Evolutionary conservation across 1,140 invertebrate genomes (phyloP), one percentile per base, ranked within the genome.

Genomic region (Antheraea mylitta): DNA sequence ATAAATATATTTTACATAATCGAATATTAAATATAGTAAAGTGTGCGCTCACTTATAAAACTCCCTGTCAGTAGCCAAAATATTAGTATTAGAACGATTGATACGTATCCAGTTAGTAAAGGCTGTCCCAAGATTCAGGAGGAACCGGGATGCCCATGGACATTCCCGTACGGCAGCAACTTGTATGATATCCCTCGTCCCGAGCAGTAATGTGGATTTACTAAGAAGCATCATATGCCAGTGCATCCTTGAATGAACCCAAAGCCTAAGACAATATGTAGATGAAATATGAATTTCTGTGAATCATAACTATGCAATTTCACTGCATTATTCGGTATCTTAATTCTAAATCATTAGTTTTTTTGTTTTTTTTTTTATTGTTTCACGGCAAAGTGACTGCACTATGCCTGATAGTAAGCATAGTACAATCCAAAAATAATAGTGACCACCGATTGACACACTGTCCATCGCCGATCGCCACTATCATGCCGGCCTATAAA

Each of bases 221-320:
- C 86, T 89, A 0, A 89, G 65, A 8, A 89, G 19, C 72, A 79
- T 80, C 0, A 80, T 63, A 19, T 88, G 79, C 85, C 86, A 91
- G 38, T 86, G 78, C 65, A 86, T 76, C 9, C 79, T 77, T 7
- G 87, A 83, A 61, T 91, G 84, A 2, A 88, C 72, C 89, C 89
- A 91, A 36, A 91, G 58, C 67, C 89, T 91, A n/a, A 16, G 16
- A 6, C 2, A 53, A 53, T 53, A 16, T 53, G 16, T 42, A 53
- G 16, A 53, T 53, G 38, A 42, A 42, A 30, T 2, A 30, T 30
- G 1, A 30, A 30, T 30, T 30, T 30, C 22, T 30, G 22, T 4
- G 22, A 30, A 30, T 30, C 22, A 30, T 30, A 30, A 30, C 22
- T 30, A 30, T 30, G 4, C 22, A 30, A 4, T 30, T 30, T 30